Conservation (phyloP, 2,888 invertebrate genomes). For the Acleris holmiana region DNA sequence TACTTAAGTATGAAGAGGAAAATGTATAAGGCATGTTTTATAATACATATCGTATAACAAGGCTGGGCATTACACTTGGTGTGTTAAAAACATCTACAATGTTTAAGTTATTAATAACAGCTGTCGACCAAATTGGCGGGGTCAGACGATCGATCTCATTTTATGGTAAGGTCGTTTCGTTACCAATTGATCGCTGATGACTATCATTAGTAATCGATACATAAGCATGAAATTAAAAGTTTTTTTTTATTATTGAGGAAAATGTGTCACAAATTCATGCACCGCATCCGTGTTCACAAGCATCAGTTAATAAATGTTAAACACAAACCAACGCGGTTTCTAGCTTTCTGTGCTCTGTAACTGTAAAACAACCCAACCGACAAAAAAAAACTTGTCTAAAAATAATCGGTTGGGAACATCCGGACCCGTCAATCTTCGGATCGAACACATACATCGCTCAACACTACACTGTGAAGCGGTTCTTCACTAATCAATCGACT, state of each 20-base stretch:
- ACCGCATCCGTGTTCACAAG: not conserved
- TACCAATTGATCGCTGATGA: no score
- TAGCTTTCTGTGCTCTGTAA: constrained; percentile 3
- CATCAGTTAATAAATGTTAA: not conserved
- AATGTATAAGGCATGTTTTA: no score
- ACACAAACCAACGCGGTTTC: not conserved
- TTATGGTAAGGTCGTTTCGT: no score
- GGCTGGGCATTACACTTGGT: not conserved
- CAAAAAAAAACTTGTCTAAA: constrained; percentile 35
- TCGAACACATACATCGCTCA: constrained; percentile 34
- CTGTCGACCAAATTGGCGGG: no score
- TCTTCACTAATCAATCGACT: constrained; percentile 37
- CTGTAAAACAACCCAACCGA: constrained; percentile 16
- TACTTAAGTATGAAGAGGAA: not conserved
- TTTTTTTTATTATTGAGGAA: no score
- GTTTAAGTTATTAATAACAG: no score
- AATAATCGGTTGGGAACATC: constrained; percentile 37
- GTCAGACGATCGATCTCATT: no score
- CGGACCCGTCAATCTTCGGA: constrained; percentile 43
- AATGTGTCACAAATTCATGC: not conserved
- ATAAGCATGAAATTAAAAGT: no score
- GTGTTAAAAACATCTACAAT: not conserved
- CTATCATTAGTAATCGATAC: no score
- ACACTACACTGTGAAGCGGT: constrained; percentile 15
- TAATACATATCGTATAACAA: no score